Evolutionary conservation across 2,888 invertebrate genomes (phyloP).

Genomic region (Archips xylosteana): DNA sequence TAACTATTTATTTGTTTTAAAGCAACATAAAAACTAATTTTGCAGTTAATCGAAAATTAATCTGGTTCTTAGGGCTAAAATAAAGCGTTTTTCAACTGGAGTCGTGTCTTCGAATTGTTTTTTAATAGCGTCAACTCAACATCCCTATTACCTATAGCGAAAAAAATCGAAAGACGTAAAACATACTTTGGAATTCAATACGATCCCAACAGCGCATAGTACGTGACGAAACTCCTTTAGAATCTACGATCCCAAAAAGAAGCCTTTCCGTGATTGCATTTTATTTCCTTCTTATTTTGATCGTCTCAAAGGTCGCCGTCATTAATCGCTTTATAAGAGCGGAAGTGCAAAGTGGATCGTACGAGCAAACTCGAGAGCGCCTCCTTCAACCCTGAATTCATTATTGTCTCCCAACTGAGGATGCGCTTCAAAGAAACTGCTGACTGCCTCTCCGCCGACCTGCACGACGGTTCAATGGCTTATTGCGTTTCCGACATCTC

Average conservation of each 20-base stretch:
- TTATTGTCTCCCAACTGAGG: constrained; percentile 76
- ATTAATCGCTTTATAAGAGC: constrained; percentile 80
- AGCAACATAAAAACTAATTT: no score
- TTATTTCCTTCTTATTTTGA: constrained; percentile 72
- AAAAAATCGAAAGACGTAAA: constrained; percentile 44
- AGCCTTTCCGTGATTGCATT: constrained; percentile 66
- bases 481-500: constrained; percentile 72
- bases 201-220: constrained; percentile 39
- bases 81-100: no score
- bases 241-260: constrained; percentile 42
- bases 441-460: constrained; percentile 68
- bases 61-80: no score
- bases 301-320: constrained; percentile 73
- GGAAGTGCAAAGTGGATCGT: constrained; percentile 79
- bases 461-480: constrained; percentile 66
- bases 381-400: constrained; percentile 74
- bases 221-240: constrained; percentile 45
- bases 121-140: no score
- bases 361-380: constrained; percentile 67
- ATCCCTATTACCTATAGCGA: constrained; percentile 5
- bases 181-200: constrained; percentile 49
- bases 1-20: no score
- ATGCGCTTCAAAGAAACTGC: constrained; percentile 82
- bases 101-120: no score
- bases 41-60: no score